Percentiles rank a stretch among this genome's conserved stretches.
Conservation (phyloP, 1,140 invertebrate species). For the Zaprionus lachaisei region DNA sequence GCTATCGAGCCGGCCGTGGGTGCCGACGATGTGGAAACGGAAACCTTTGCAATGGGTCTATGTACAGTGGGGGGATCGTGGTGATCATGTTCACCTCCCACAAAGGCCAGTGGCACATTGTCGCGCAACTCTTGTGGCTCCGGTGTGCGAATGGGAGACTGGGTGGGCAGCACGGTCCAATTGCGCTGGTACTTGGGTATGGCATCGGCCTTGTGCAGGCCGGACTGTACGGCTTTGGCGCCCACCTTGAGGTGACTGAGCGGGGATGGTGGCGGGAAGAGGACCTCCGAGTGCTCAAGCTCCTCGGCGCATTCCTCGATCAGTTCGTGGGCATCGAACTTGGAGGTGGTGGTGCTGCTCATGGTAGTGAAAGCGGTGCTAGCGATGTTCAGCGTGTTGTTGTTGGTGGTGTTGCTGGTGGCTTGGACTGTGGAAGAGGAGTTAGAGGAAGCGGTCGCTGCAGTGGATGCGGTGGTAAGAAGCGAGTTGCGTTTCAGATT, state of each 20-base stretch:
- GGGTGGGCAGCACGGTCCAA: slow-evolving; percentile 86
- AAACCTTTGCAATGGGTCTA: slow-evolving; percentile 70
- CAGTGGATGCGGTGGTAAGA: slow-evolving; percentile 63
- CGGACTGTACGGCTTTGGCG: slow-evolving; percentile 79
- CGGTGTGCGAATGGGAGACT: slow-evolving; percentile 85
- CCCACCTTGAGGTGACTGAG: slow-evolving; percentile 77
- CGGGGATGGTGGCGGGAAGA: slow-evolving; percentile 81
- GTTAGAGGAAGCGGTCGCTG: slow-evolving; percentile 69
- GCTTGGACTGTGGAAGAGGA: slow-evolving; percentile 81
- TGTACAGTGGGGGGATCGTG: slow-evolving; percentile 51
- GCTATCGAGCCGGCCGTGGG: slow-evolving; percentile 40
- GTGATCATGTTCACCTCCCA: slow-evolving; percentile 28
- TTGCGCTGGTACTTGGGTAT: slow-evolving; percentile 88
- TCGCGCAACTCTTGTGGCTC: slow-evolving; percentile 84
- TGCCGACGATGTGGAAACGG: slow-evolving; percentile 4
- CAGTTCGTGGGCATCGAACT: slow-evolving; percentile 66
- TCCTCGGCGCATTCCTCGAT: slow-evolving; percentile 78
- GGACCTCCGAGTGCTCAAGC: slow-evolving; percentile 75
- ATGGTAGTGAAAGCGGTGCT: slow-evolving; percentile 40
- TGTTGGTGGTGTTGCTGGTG: slow-evolving; percentile 48
- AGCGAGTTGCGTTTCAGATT: slow-evolving; percentile 38
- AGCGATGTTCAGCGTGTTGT: slow-evolving; percentile 30
- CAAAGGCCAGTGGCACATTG: slow-evolving; percentile 82
- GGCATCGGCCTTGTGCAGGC: slow-evolving; percentile 86
- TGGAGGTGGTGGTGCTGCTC: slow-evolving; percentile 24